Evolutionary conservation across 92 coral and sea anemone genomes (phyloP).

Genomic region (Micromussa lordhowensis): DNA sequence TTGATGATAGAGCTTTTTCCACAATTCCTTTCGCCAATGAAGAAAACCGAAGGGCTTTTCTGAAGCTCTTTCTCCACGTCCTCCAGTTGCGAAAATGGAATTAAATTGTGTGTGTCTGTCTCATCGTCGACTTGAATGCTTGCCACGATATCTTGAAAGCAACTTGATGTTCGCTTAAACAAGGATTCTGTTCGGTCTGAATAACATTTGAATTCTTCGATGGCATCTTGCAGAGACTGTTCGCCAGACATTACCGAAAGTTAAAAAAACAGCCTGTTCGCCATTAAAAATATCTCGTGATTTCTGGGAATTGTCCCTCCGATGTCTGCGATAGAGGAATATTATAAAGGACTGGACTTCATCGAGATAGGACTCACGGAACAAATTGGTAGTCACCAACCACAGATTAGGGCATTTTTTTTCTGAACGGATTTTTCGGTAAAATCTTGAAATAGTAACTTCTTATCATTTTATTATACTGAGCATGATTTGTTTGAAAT

Average conservation of each 20-base stretch:
- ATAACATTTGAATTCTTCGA: constrained; percentile 22
- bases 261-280: not conserved
- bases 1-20: constrained; percentile 77
- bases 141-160: constrained; percentile 54
- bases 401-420: not conserved
- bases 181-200: constrained; percentile 12
- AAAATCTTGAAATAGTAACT: no score
- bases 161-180: constrained; percentile 43
- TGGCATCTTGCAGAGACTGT: constrained; percentile 19
- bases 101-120: not conserved
- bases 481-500: no score
- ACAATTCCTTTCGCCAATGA: constrained; percentile 76
- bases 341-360: not conserved
- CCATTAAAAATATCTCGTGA: constrained; percentile 13
- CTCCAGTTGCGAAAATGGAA: constrained; percentile 30
- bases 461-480: no score
- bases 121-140: not conserved
- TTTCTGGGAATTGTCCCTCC: constrained; percentile 37
- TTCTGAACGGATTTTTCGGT: no score
- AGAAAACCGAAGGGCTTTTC: constrained; percentile 61
- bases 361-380: not conserved
- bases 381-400: not conserved
- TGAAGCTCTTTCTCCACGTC: constrained; percentile 59
- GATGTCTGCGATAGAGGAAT: not conserved
- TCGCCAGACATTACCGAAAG: not conserved